A percentile compares a stretch with the other conserved stretches of the same genome.
These are phyloP conservation scores for Leptatherina wallacei DNA, from an alignment of 2,797 vertebrate genomes.

Conservation along the genomic window DNA sequence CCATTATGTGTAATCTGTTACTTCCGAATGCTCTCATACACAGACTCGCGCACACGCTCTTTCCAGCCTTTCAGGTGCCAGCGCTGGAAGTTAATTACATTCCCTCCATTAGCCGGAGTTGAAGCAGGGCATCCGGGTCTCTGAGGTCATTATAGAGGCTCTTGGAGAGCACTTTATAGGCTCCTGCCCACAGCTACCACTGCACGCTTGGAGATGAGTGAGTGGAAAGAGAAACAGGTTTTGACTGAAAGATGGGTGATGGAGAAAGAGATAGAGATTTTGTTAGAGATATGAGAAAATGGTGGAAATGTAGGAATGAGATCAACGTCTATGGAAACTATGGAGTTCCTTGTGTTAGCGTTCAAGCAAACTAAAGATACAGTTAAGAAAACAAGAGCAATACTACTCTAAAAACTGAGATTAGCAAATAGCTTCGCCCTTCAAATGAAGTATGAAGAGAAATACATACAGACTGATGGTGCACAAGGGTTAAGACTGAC, in stretches of 20 bases:
- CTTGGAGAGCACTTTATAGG: conserved; percentile 61
- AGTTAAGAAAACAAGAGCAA: background rate
- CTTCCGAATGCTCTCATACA: conserved; percentile 61
- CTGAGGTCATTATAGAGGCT: conserved; percentile 75
- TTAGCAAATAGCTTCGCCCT: background rate
- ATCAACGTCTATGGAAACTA: background rate
- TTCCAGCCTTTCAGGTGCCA: conserved; percentile 78
- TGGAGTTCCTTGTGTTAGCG: background rate
- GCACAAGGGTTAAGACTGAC: conserved; percentile 13
- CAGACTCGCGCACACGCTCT: background rate
- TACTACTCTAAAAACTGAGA: background rate
- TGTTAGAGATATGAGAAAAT: background rate
- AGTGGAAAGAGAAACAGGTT: background rate
- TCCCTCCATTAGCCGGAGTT: conserved; percentile 80
- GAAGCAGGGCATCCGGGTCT: conserved; percentile 71
- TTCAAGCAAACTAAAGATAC: background rate
- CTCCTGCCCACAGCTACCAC: conserved; percentile 30
- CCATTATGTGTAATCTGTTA: conserved; percentile 77
- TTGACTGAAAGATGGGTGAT: conserved; percentile 14
- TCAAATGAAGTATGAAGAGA: background rate
- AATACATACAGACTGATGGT: background rate
- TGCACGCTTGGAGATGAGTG: conserved; percentile 18
- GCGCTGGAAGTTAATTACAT: conserved; percentile 82
- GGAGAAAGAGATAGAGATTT: conserved; percentile 3
- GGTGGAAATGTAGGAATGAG: conserved; percentile 3